phyloP scores from a whole-genome alignment of 2,113 vertebrate species.

The Gymnobelideus leadbeateri region DNA sequence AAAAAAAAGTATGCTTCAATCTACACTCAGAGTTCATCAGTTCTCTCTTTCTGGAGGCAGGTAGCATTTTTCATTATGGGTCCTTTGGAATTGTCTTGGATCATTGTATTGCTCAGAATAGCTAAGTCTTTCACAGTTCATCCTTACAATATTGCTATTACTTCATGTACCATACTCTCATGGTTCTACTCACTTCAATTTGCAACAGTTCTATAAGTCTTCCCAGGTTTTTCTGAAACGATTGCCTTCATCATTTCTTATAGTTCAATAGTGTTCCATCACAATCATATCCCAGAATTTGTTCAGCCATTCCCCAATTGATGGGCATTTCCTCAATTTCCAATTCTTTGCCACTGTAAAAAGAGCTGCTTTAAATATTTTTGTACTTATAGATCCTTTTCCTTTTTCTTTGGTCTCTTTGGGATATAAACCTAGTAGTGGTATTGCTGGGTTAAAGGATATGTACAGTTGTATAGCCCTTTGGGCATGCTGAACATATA shows the following conservation, averaged over 20 bases:
- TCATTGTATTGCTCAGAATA: neutral
- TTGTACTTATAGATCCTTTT: neutral
- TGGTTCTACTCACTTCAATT: neutral
- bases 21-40: neutral
- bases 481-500: neutral
- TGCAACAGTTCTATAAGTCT: neutral
- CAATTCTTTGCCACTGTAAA: neutral
- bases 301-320: neutral
- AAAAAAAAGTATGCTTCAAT: neutral
- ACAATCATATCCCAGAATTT: neutral
- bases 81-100: neutral
- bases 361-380: neutral
- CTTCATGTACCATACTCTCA: neutral
- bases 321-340: neutral
- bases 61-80: neutral
- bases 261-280: neutral
- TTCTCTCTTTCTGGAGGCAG: neutral
- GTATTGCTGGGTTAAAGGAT: neutral
- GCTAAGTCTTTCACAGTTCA: neutral
- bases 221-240: neutral
- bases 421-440: neutral
- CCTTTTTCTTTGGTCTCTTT: neutral
- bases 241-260: neutral
- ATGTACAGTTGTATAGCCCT: neutral
- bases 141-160: neutral